These are phyloP conservation scores for Podarcis cretensis DNA, from an alignment of 2,113 vertebrate species.

Conservation along the genomic window DNA sequence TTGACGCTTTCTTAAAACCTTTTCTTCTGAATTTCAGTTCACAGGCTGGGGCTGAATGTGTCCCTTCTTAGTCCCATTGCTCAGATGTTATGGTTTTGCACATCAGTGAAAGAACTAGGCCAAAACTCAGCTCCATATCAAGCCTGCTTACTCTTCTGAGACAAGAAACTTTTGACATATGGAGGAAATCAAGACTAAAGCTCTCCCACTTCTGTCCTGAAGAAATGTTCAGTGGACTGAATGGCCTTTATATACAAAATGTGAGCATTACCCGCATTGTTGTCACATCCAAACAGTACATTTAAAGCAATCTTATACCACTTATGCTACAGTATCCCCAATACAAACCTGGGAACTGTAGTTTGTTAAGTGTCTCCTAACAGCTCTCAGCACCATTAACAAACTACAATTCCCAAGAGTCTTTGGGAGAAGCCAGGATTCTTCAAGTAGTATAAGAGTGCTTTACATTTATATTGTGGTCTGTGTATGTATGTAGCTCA, in stretches of 20 bases:
- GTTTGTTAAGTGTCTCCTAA: too few relatives aligned
- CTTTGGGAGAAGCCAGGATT: too few relatives aligned
- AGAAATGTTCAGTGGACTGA: neutral
- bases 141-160: neutral
- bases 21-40: neutral
- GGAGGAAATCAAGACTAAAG: too few relatives aligned
- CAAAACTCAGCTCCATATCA: neutral
- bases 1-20: neutral
- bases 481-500: neutral
- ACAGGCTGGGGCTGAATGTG: neutral
- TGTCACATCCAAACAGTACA: too few relatives aligned
- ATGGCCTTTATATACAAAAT: neutral
- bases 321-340: too few relatives aligned
- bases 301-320: too few relatives aligned
- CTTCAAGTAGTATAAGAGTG: too few relatives aligned
- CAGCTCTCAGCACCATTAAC: too few relatives aligned
- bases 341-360: too few relatives aligned
- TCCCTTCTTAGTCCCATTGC: neutral
- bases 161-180: neutral
- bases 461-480: too few relatives aligned
- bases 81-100: neutral
- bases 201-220: neutral
- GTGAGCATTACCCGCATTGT: neutral
- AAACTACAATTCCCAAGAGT: too few relatives aligned
- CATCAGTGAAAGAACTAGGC: neutral